Evolutionary conservation across 2,888 invertebrate genomes (phyloP).

Genomic region (Charanyca ferruginea): DNA sequence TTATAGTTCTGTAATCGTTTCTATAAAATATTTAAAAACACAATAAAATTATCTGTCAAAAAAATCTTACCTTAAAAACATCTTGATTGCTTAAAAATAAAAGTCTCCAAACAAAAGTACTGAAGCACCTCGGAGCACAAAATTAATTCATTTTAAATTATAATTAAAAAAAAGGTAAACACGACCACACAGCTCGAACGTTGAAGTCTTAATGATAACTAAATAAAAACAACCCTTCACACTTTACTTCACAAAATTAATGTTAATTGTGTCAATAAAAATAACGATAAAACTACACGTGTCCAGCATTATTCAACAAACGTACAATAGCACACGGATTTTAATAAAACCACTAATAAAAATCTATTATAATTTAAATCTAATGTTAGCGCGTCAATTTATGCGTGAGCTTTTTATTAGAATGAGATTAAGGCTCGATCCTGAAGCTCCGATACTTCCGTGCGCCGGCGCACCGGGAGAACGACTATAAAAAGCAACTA

Average conservation of each 20-base stretch:
- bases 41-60: neutral
- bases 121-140: constrained; percentile 75
- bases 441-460: constrained; percentile 89
- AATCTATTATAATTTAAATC: constrained; percentile 80
- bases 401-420: constrained; percentile 90
- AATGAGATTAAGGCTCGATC: constrained; percentile 89
- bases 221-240: constrained; percentile 86
- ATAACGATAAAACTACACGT: constrained; percentile 87
- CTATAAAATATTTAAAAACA: neutral
- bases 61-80: constrained; percentile 83
- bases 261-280: constrained; percentile 87
- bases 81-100: constrained; percentile 71
- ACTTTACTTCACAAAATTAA: constrained; percentile 86
- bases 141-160: constrained; percentile 76
- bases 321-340: constrained; percentile 78
- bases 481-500: constrained; percentile 89
- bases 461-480: constrained; percentile 88
- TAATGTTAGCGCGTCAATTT: constrained; percentile 86
- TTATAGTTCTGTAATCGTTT: neutral
- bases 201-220: constrained; percentile 84
- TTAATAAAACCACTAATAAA: constrained; percentile 75
- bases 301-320: constrained; percentile 85
- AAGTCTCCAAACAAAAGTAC: constrained; percentile 66
- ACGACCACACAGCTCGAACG: constrained; percentile 87
- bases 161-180: constrained; percentile 69